These are phyloP conservation scores for Tursiops truncatus DNA, from an alignment of 2,113 vertebrate genomes.

Conservation along the genomic window DNA sequence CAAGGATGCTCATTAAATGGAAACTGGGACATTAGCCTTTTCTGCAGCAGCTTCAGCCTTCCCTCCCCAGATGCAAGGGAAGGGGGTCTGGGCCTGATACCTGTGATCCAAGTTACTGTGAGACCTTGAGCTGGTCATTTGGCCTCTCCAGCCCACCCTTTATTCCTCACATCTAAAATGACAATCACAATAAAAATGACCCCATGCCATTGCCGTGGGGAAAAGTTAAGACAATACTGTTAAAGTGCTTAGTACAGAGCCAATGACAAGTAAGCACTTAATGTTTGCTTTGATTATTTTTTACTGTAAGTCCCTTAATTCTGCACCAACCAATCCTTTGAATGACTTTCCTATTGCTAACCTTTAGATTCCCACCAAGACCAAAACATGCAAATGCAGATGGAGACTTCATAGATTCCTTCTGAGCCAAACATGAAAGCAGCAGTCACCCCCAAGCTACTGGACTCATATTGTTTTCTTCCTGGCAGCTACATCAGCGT, in stretches of 20 bases:
- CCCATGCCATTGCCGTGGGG: rapidly evolving
- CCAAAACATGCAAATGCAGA: not conserved
- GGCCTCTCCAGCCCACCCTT: not conserved
- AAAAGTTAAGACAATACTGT: not conserved
- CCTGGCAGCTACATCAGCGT: not conserved
- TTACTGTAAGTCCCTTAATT: not conserved
- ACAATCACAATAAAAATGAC: too few relatives aligned
- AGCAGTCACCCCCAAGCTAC: rapidly evolving
- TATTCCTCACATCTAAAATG: not conserved
- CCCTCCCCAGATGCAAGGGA: not conserved
- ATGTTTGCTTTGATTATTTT: not conserved
- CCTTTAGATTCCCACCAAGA: too few relatives aligned
- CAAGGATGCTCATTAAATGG: not conserved
- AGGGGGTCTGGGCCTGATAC: not conserved
- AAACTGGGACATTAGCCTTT: not conserved
- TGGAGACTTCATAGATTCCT: not conserved
- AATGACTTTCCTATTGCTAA: rapidly evolving
- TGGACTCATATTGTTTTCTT: not conserved
- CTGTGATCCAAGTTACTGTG: not conserved
- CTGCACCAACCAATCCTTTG: not conserved
- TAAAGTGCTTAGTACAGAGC: not conserved
- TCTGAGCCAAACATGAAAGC: not conserved
- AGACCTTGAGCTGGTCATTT: not conserved
- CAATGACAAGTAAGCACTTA: too few relatives aligned
- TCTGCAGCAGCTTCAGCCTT: not conserved